Evolutionary conservation across 2,888 invertebrate genomes (phyloP), one percentile per base, ranked within the genome.

Genomic region (Cephus runcator): DNA sequence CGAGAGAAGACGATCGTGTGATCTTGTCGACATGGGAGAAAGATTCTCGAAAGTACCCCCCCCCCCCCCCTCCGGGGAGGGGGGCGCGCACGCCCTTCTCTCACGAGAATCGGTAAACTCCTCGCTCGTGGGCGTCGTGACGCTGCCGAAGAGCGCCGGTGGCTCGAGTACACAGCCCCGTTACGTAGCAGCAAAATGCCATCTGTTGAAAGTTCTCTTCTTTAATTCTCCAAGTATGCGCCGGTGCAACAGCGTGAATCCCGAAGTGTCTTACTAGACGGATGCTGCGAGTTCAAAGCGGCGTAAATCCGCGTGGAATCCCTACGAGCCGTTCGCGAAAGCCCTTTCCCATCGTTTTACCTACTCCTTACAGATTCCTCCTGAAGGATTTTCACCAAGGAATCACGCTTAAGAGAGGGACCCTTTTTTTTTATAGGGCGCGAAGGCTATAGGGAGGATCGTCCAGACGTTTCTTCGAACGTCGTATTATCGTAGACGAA

Each of bases 71-170:
- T 6, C 23, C 1, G 23, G 6, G 35, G 1, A 4, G 12, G 35
- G 35, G 12, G 35, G 3, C 1, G 84, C 85, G 85, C 82, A 83
- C 83, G 85, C 86, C 85, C 84, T 84, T 85, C 82, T 82, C 78
- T 75, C 75, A 81, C 81, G 77, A 79, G 78, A 85, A 85, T 85
- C 85, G 85, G 85, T 85, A 85, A 84, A 79, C 83, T 79, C 76
- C 76, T 79, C 74, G 69, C 36, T 73, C 69, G 75, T 75, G 73
- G 76, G 75, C 9, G 69, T 73, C 40, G 56, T 56, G 56, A 56
- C 56, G 56, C 56, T 9, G 56, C 56, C 56, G 56, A 56, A 9
- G 23, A 56, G 56, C 56, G 15, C 56, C 56, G 56, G 9, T 56
- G 56, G 23, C 56, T 56, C 56, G 15, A 6, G 15, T 40, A 15